These are phyloP conservation scores for Enteromius radiatus DNA, from an alignment of 2,797 vertebrate genomes.

Conservation along the genomic window DNA sequence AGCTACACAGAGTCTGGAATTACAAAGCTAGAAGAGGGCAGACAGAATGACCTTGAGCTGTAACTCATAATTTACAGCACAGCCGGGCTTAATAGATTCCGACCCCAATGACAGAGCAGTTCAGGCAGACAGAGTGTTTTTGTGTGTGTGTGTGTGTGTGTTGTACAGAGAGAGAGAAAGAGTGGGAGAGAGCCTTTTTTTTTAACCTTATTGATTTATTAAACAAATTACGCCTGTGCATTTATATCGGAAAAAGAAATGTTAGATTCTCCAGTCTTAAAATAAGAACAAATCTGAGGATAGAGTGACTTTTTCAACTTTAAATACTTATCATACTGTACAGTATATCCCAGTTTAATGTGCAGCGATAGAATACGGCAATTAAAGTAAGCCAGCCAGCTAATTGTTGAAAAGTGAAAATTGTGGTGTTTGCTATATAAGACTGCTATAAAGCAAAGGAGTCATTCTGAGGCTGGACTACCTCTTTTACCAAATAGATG, in stretches of 20 bases:
- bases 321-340: neutral
- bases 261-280: neutral
- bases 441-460: neutral
- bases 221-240: conserved; percentile 19
- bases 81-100: conserved; percentile 61
- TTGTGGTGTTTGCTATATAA: neutral
- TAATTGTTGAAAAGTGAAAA: neutral
- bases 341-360: neutral
- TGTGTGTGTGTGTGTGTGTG: neutral
- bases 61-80: conserved; percentile 62
- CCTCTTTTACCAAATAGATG: neutral
- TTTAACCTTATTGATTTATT: conserved; percentile 37
- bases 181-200: conserved; percentile 23
- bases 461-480: neutral
- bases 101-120: conserved; percentile 56
- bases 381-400: neutral
- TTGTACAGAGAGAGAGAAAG: conserved; percentile 1
- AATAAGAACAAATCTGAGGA: conserved; percentile 6
- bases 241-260: conserved; percentile 4
- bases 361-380: neutral
- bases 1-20: conserved; percentile 51
- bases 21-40: conserved; percentile 52
- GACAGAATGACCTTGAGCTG: conserved; percentile 59
- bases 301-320: neutral
- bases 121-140: conserved; percentile 41